These are phyloP conservation scores for Tetragonisca angustula DNA, from an alignment of 2,888 invertebrate genomes.

Conservation along the genomic window DNA sequence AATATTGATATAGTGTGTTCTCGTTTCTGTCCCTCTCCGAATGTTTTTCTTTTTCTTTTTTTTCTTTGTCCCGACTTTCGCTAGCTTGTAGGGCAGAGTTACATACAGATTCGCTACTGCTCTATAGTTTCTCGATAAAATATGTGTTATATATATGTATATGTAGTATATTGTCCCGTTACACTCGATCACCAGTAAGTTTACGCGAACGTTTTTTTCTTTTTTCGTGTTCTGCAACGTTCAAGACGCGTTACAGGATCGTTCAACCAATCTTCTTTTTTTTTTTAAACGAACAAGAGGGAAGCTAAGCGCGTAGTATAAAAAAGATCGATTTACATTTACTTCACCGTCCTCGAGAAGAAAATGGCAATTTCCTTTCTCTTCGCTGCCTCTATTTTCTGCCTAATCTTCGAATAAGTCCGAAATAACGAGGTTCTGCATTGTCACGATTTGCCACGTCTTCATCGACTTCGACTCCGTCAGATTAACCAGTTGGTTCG, in stretches of 20 bases:
- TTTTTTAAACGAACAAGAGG: neutral
- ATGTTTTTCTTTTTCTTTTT: neutral
- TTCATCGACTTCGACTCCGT: neutral
- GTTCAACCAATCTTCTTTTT: neutral
- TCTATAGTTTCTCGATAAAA: slow-evolving; percentile 56
- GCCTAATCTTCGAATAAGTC: neutral
- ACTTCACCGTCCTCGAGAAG: neutral
- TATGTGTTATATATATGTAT: slow-evolving; percentile 61
- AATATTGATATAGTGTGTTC: slow-evolving; percentile 17
- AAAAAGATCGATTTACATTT: neutral
- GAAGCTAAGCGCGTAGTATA: slow-evolving; percentile 5
- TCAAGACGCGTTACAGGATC: neutral
- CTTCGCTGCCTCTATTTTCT: no score
- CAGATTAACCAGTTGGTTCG: neutral
- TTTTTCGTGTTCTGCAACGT: slow-evolving; percentile 6
- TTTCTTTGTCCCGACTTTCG: neutral
- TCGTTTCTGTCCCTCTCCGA: slow-evolving; percentile 4
- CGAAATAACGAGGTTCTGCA: neutral
- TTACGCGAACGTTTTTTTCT: slow-evolving; percentile 45
- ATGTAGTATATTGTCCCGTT: slow-evolving; percentile 78
- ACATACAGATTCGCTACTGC: slow-evolving; percentile 46
- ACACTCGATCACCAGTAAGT: slow-evolving; percentile 76
- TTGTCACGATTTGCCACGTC: neutral
- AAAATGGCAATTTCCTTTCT: slow-evolving; percentile 8
- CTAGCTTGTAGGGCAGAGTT: slow-evolving; percentile 56